A percentile compares a stretch with the other conserved stretches of the same genome.
Conservation (phyloP, 53 echinoderm and acorn worm genomes). For the Holothuria leucospilota region DNA sequence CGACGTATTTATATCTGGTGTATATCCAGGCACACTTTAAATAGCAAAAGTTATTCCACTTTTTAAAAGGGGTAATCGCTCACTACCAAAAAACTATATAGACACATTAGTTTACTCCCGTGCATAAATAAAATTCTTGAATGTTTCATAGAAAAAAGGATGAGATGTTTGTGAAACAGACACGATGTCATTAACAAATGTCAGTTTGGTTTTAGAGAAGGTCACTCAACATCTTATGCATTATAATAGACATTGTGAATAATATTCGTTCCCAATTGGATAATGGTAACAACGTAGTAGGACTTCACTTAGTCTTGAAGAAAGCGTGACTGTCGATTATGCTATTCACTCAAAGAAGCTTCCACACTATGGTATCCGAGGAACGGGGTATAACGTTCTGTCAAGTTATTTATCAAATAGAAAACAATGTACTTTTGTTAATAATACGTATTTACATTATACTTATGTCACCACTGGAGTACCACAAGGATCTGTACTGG, state of each 20-base stretch:
- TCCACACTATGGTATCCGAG: too few species aligned
- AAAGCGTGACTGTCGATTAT: too few species aligned
- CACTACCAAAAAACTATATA: constrained; percentile 14
- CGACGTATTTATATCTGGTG: background rate
- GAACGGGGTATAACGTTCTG: too few species aligned
- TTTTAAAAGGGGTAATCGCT: background rate
- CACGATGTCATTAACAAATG: background rate
- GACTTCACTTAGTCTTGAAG: background rate
- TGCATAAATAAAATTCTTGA: background rate
- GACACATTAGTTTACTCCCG: background rate
- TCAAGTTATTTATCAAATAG: too few species aligned
- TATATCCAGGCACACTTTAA: constrained; percentile 3
- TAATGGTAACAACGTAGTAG: constrained; percentile 5
- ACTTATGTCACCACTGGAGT: too few species aligned
- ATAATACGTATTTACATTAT: too few species aligned
- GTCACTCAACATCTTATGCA: background rate
- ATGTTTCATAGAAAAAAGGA: constrained; percentile 13
- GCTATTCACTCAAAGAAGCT: too few species aligned
- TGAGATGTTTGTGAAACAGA: background rate
- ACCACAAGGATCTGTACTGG: too few species aligned
- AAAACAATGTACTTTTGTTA: too few species aligned
- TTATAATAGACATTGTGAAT: background rate
- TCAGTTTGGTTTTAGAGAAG: background rate
- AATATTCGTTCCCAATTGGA: background rate
- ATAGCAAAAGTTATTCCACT: constrained; percentile 3